Percentiles rank a stretch among this genome's conserved stretches.
These are phyloP conservation scores for Chionomys nivalis DNA, from an alignment of 2,113 vertebrate genomes.

Conservation along the genomic window DNA sequence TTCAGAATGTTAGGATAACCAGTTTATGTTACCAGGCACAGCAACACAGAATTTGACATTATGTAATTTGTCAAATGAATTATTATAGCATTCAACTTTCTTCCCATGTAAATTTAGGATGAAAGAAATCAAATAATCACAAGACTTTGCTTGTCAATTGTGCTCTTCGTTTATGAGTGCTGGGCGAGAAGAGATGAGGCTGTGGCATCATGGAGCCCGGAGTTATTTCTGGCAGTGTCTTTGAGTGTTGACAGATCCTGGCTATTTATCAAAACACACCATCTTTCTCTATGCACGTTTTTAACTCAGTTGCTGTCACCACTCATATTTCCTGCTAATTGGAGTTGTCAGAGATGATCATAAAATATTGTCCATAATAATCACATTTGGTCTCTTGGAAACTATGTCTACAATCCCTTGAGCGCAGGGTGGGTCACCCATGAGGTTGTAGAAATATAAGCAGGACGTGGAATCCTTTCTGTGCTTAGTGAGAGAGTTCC, in stretches of 20 bases:
- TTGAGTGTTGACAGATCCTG: not conserved
- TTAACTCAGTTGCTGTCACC: not conserved
- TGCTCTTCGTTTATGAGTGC: not conserved
- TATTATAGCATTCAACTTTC: not conserved
- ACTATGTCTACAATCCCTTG: not conserved
- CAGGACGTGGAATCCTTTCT: not conserved
- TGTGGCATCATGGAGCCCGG: not conserved
- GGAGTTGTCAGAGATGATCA: not conserved
- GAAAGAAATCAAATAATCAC: not conserved
- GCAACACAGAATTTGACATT: not conserved
- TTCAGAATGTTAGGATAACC: no score
- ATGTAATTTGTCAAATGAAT: not conserved
- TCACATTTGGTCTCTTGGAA: not conserved
- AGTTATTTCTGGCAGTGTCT: not conserved
- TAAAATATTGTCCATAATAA: not conserved
- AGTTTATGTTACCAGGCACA: not conserved
- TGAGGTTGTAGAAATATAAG: not conserved
- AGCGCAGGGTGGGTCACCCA: not conserved
- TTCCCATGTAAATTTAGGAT: constrained; percentile 17
- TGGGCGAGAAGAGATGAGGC: not conserved
- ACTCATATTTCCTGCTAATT: constrained; percentile 37
- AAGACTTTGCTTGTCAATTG: not conserved
- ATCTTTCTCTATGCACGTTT: not conserved
- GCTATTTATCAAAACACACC: not conserved
- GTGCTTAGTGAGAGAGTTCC: not conserved